Evolutionary conservation across 1,140 invertebrate species (phyloP).

Genomic region (Drosophila tsacasi): DNA sequence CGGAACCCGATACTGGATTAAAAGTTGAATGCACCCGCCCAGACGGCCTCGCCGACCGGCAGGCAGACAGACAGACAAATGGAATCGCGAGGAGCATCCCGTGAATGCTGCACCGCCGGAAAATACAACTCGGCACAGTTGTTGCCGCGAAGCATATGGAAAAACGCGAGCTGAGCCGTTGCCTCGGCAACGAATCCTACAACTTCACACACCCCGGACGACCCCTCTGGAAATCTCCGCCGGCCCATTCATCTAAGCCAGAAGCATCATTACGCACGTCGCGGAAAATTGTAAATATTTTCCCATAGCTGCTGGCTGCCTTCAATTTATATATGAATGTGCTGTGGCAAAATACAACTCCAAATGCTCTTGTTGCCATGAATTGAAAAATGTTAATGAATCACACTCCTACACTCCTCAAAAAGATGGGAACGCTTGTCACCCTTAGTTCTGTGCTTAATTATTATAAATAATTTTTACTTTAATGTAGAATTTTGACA

Average conservation of each 20-base stretch:
- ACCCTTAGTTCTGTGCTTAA: background rate
- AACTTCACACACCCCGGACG: background rate
- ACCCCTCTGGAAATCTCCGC: slow-evolving; percentile 3
- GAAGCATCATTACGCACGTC: slow-evolving; percentile 22
- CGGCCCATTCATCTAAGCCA: slow-evolving; percentile 14
- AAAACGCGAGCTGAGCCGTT: slow-evolving; percentile 13
- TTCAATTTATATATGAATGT: slow-evolving; percentile 10
- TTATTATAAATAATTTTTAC: background rate
- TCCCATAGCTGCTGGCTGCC: slow-evolving; percentile 3
- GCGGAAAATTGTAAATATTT: slow-evolving; percentile 24
- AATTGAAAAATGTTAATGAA: slow-evolving; percentile 22
- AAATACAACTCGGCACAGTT: slow-evolving; percentile 17
- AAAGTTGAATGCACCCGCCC: slow-evolving; percentile 18
- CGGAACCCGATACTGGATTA: slow-evolving; percentile 14
- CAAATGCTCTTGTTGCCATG: slow-evolving; percentile 12
- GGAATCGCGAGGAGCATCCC: slow-evolving; percentile 13
- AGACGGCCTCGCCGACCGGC: background rate
- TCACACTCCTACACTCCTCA: slow-evolving; percentile 1
- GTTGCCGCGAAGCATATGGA: slow-evolving; percentile 7
- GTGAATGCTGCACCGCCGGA: slow-evolving; percentile 6
- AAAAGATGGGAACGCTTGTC: background rate
- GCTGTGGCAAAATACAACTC: slow-evolving; percentile 14
- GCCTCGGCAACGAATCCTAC: slow-evolving; percentile 12
- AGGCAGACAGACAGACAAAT: slow-evolving; percentile 9
- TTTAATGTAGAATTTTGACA: background rate